Base-by-base conservation (phyloP, 2,113 vertebrate genomes). In the Paracanthobrama guichenoti region DNA sequence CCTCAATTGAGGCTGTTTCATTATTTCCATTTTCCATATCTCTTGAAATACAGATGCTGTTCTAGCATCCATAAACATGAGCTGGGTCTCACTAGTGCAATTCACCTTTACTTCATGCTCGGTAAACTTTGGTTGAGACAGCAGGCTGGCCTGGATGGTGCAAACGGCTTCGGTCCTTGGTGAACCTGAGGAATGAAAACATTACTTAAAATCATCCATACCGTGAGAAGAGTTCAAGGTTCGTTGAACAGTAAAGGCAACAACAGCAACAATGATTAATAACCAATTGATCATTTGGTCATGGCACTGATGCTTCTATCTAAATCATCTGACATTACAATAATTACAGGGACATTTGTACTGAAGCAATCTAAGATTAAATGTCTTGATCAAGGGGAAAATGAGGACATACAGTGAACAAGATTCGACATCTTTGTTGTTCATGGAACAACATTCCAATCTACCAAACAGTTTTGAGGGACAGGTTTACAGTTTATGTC, bases 1-100 rank as follows among this genome's bases (percentile, higher is more conserved):
- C n/a, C 74, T 85, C 57, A 14, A 20, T 66, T 55, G 76, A 26
- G 6, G n/a, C 50, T 0, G 57, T 18, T 44, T 79, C 74, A 62
- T 50, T 9, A 14, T 85, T 85, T 83, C 84, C 86, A 53, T 85
- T 77, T 53, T 89, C 88, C 88, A 89, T 89, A 57, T 71, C 35
- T 16, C 78, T 73, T 20, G 72, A 35, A 42, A 59, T 28, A 50
- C 53, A 35, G 44, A 62, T 22, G 71, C 83, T 39, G 24, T 76
- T 59, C 18, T 28, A n/a, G 60, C 76, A 73, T 81, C 88, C 88
- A 89, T 87, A 77, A 67, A 89, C 72, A 79, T 60, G 18, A 24
- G 46, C 42, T n/a, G 12, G 11, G 31, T 44, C 59, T 28, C 39
- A 20, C 26, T 11, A 44, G 72, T 44, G 24, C 46, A 22, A 24